These are phyloP conservation scores for Tarsius wallacei DNA, from an alignment of 2,797 vertebrate genomes.

Conservation along the genomic window DNA sequence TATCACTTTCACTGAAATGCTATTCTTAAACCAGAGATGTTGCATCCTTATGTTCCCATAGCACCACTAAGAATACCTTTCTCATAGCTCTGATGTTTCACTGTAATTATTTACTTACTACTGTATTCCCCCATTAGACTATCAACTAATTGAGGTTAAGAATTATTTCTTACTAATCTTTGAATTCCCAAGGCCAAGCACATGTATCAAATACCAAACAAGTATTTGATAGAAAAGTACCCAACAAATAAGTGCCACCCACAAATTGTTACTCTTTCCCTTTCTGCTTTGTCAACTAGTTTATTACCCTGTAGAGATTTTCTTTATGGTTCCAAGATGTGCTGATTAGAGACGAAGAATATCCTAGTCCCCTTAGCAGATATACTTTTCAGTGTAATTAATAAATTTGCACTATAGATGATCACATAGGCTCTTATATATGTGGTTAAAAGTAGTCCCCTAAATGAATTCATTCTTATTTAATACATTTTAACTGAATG, in stretches of 20 bases:
- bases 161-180: slow-evolving; percentile 35
- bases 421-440: not conserved
- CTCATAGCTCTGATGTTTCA: not conserved
- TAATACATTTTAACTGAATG: not conserved
- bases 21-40: not conserved
- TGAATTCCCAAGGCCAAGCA: slow-evolving; percentile 43
- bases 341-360: slow-evolving; percentile 11
- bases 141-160: not conserved
- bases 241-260: not conserved
- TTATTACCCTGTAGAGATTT: slow-evolving; percentile 4
- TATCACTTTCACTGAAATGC: not conserved
- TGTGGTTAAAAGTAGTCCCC: not conserved
- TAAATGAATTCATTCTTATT: slow-evolving; percentile 37
- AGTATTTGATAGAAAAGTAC: slow-evolving; percentile 46
- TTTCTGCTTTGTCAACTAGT: slow-evolving; percentile 47
- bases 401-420: slow-evolving; percentile 49
- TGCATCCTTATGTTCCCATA: not conserved
- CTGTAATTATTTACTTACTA: slow-evolving; percentile 27
- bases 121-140: not conserved
- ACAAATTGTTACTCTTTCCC: slow-evolving; percentile 46
- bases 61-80: slow-evolving; percentile 22
- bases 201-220: not conserved
- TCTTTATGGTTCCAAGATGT: slow-evolving; percentile 42
- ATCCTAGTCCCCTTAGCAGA: not conserved
- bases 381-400: slow-evolving; percentile 27